Conservation (phyloP, 2,797 vertebrate species). For the Oryzias sinensis region DNA sequence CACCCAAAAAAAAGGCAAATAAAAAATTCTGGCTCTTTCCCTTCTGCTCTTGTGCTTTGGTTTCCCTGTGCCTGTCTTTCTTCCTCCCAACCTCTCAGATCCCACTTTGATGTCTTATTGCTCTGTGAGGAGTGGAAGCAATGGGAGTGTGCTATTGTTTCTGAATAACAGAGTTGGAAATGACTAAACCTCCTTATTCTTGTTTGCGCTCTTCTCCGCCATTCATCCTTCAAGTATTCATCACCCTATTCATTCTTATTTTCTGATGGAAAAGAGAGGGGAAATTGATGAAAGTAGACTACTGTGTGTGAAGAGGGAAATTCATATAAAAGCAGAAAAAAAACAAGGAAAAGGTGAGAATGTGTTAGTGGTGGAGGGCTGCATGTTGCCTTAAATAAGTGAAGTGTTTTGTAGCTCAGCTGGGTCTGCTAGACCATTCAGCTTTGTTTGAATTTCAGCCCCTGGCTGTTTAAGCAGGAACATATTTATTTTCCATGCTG, state of each 20-base stretch:
- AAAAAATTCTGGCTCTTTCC: slow-evolving; percentile 16
- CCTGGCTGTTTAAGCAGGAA: slow-evolving; percentile 34
- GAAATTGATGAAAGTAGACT: slow-evolving; percentile 27
- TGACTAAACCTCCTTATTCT: slow-evolving; percentile 52
- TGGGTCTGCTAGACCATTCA: slow-evolving; percentile 43
- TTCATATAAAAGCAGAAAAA: slow-evolving; percentile 21
- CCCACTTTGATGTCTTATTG: slow-evolving; percentile 69
- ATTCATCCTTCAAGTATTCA: slow-evolving; percentile 39
- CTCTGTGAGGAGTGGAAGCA: slow-evolving; percentile 50
- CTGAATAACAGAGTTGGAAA: slow-evolving; percentile 52
- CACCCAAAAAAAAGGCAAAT: slow-evolving; percentile 24
- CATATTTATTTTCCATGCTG: slow-evolving; percentile 64
- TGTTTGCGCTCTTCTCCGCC: slow-evolving; percentile 37
- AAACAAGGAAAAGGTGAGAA: slow-evolving; percentile 11
- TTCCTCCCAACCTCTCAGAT: slow-evolving; percentile 28
- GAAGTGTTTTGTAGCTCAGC: slow-evolving; percentile 46
- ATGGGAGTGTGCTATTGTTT: slow-evolving; percentile 43
- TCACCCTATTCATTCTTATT: slow-evolving; percentile 56
- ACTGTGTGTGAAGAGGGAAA: slow-evolving; percentile 15
- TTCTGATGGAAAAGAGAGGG: slow-evolving; percentile 30
- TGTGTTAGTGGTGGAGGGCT: neutral
- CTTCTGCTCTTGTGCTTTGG: slow-evolving; percentile 29
- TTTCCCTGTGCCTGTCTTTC: slow-evolving; percentile 18
- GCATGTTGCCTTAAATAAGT: slow-evolving; percentile 26
- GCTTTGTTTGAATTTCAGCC: slow-evolving; percentile 56